Percentiles rank a stretch among this genome's conserved stretches.
Evolutionary conservation across 2,113 vertebrate species (phyloP).

Genomic region (Urocitellus parryii): DNA sequence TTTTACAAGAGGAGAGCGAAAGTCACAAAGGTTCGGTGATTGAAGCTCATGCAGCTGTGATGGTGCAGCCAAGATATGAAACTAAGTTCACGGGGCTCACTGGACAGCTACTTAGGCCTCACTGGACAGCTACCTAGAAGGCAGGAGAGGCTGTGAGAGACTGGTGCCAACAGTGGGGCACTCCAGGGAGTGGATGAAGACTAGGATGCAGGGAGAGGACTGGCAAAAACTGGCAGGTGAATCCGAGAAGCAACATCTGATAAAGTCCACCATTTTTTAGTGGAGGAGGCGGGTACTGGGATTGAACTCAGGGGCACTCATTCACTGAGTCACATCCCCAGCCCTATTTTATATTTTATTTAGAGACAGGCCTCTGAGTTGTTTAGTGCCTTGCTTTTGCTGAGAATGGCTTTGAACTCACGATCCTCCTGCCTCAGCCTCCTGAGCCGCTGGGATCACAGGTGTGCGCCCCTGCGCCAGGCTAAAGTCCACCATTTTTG

Average conservation of each 20-base stretch:
- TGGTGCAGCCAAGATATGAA: background rate
- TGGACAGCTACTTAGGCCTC: background rate
- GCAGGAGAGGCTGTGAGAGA: background rate
- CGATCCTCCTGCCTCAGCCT: too few species aligned
- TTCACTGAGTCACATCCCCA: too few species aligned
- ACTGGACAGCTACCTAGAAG: background rate
- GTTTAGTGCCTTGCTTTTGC: too few species aligned
- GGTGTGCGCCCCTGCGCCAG: too few species aligned
- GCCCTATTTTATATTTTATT: too few species aligned
- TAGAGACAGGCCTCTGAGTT: too few species aligned
- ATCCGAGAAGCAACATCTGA: background rate
- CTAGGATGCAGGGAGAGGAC: background rate
- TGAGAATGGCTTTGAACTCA: too few species aligned
- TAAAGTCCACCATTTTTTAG: background rate
- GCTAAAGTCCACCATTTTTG: background rate
- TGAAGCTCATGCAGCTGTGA: background rate
- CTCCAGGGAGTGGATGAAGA: background rate
- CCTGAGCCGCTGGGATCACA: too few species aligned
- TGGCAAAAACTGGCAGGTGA: background rate
- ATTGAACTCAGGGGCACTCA: too few species aligned
- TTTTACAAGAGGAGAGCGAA: conserved; percentile 2
- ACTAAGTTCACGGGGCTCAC: background rate
- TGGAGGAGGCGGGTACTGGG: background rate
- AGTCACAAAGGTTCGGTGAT: conserved; percentile 17
- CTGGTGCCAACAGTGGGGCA: background rate